Evolutionary conservation across 2,888 invertebrate genomes (phyloP).

Genomic region (Cacoxenus indagator): DNA sequence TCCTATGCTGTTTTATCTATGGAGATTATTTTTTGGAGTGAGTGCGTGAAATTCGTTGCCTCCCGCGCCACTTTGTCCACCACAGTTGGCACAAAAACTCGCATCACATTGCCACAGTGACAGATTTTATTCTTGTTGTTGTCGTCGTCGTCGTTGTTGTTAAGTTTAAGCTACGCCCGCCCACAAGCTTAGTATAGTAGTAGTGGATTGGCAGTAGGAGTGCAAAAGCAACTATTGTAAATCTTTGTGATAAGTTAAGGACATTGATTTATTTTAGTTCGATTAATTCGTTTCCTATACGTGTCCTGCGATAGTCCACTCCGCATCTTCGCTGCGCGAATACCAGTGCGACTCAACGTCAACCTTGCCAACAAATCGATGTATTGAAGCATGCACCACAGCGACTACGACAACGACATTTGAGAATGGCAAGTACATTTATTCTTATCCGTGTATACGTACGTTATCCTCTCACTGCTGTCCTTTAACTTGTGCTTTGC

Average conservation of each 20-base stretch:
- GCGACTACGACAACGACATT: neutral
- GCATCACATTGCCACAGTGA: constrained; percentile 27
- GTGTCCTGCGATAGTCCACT: constrained; percentile 29
- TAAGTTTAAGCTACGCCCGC: no score
- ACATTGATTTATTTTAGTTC: constrained; percentile 71
- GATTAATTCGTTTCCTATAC: constrained; percentile 68
- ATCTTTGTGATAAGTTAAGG: constrained; percentile 62
- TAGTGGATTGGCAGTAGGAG: no score
- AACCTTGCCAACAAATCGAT: neutral
- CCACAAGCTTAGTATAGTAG: neutral
- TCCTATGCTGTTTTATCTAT: constrained; percentile 39
- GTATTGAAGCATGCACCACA: neutral
- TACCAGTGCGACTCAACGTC: constrained; percentile 21
- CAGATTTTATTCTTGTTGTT: constrained; percentile 29
- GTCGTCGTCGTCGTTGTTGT: no score
- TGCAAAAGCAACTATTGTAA: constrained; percentile 37
- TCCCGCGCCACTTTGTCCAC: no score
- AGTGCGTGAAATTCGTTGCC: constrained; percentile 36
- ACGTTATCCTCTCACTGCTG: constrained; percentile 37
- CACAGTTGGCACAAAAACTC: no score
- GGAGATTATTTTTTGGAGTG: constrained; percentile 43
- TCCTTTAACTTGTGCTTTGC: constrained; percentile 44
- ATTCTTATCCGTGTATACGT: constrained; percentile 20
- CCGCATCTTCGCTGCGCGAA: constrained; percentile 31
- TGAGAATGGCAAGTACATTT: constrained; percentile 14